A percentile compares a stretch with the other conserved stretches of the same genome.
Conservation (phyloP, 2,113 vertebrate genomes). For the Heteronetta atricapilla region DNA sequence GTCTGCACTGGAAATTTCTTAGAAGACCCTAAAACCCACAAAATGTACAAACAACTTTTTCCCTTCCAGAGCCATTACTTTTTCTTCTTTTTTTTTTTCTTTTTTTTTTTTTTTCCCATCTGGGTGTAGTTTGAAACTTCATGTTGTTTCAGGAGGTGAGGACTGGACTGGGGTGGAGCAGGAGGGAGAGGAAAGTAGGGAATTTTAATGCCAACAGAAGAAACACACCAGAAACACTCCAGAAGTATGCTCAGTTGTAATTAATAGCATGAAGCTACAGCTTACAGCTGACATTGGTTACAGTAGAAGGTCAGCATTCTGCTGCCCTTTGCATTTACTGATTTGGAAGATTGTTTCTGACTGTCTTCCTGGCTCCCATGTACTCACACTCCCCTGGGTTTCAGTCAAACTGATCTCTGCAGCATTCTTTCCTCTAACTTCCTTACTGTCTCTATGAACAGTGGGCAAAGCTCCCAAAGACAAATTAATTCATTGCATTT, state of each 20-base stretch:
- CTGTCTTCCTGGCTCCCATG: not conserved
- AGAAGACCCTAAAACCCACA: not conserved
- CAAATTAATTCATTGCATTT: not conserved
- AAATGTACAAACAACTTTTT: conserved; percentile 18
- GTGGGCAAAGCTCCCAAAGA: not conserved
- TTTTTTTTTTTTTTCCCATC: not conserved
- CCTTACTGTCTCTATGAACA: not conserved
- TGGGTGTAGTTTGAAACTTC: conserved; percentile 56
- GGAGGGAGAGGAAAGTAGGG: conserved; percentile 12
- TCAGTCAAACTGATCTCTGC: conserved; percentile 3
- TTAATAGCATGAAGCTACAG: conserved; percentile 62
- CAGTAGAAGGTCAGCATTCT: conserved; percentile 47
- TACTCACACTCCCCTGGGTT: not conserved
- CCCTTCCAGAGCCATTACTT: not conserved
- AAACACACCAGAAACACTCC: conserved; percentile 8
- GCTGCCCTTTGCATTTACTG: conserved; percentile 43
- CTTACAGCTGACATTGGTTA: conserved; percentile 48
- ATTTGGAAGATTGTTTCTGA: conserved; percentile 29
- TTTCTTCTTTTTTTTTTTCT: not conserved
- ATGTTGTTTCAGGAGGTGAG: not conserved
- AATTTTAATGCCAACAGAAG: conserved; percentile 26
- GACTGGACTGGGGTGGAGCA: not conserved
- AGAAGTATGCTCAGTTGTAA: conserved; percentile 43
- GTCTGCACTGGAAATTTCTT: not conserved
- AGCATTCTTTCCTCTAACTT: conserved; percentile 36